Evolutionary conservation across 1,140 invertebrate genomes (phyloP).

Genomic region (Meteorus sp.): DNA sequence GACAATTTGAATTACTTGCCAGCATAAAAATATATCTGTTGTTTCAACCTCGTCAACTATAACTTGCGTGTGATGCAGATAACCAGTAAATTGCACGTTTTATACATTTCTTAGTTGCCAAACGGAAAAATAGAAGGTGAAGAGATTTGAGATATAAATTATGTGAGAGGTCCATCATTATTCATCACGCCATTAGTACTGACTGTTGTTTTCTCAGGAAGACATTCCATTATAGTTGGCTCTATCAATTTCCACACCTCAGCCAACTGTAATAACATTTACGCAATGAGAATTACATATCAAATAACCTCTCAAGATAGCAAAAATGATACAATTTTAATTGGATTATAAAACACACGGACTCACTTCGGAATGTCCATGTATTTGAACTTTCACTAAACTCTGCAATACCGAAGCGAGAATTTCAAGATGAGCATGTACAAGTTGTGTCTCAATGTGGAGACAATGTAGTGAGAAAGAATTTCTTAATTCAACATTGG

Average conservation of each 20-base stretch:
- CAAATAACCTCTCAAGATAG: neutral
- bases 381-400: constrained; percentile 65
- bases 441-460: constrained; percentile 73
- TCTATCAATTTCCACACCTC: constrained; percentile 64
- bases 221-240: constrained; percentile 61
- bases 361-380: constrained; percentile 66
- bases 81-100: neutral
- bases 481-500: constrained; percentile 71
- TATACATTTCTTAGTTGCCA: neutral
- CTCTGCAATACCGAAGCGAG: constrained; percentile 66
- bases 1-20: no score
- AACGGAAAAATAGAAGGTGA: neutral
- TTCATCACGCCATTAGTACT: constrained; percentile 50
- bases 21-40: no score
- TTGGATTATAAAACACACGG: constrained; percentile 4
- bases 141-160: constrained; percentile 3
- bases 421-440: constrained; percentile 70
- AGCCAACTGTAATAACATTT: constrained; percentile 52
- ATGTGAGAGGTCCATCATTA: constrained; percentile 20
- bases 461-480: constrained; percentile 73
- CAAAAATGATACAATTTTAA: constrained; percentile 8
- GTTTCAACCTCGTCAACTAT: no score
- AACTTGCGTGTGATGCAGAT: neutral
- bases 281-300: constrained; percentile 23
- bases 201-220: constrained; percentile 55